phyloP scores from a whole-genome alignment of 1,140 invertebrate species.

The Drosophila simulans region DNA sequence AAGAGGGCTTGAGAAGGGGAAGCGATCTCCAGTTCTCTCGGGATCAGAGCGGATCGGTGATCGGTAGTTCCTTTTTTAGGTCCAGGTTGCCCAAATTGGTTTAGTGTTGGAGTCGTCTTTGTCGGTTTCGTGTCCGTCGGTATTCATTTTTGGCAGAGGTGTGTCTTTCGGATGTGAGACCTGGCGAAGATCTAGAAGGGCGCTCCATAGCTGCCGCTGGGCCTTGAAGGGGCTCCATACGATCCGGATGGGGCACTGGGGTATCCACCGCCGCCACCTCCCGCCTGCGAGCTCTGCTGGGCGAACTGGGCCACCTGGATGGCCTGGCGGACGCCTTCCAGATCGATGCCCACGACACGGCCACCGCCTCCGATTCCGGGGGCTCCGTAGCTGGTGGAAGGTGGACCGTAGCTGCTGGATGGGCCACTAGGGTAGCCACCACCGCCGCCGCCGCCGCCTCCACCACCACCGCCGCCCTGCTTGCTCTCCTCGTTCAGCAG shows the following conservation, averaged over 20 bases:
- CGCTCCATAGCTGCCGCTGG: conserved; percentile 82
- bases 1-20: conserved; percentile 12
- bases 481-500: conserved; percentile 91
- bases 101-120: conserved; percentile 32
- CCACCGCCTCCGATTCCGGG: conserved; percentile 86
- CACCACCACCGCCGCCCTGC: conserved; percentile 83
- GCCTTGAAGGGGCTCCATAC: conserved; percentile 84
- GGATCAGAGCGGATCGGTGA: conserved; percentile 38
- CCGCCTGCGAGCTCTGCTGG: conserved; percentile 85
- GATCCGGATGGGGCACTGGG: conserved; percentile 78
- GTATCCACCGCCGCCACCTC: conserved; percentile 77
- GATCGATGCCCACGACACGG: conserved; percentile 87
- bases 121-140: conserved; percentile 49
- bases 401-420: conserved; percentile 86
- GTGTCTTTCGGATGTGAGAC: conserved; percentile 38
- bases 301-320: conserved; percentile 89
- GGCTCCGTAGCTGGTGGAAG: conserved; percentile 86
- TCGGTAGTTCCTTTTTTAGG: conserved; percentile 42
- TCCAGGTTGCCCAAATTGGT: conserved; percentile 53
- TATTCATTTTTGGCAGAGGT: conserved; percentile 76
- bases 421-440: conserved; percentile 81
- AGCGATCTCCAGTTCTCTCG: conserved; percentile 29
- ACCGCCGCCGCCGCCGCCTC: conserved; percentile 84
- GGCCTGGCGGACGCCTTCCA: conserved; percentile 88
- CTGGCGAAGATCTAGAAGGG: conserved; percentile 81